phyloP scores from a whole-genome alignment of 2,113 vertebrate genomes.

The Carassius carassius region DNA sequence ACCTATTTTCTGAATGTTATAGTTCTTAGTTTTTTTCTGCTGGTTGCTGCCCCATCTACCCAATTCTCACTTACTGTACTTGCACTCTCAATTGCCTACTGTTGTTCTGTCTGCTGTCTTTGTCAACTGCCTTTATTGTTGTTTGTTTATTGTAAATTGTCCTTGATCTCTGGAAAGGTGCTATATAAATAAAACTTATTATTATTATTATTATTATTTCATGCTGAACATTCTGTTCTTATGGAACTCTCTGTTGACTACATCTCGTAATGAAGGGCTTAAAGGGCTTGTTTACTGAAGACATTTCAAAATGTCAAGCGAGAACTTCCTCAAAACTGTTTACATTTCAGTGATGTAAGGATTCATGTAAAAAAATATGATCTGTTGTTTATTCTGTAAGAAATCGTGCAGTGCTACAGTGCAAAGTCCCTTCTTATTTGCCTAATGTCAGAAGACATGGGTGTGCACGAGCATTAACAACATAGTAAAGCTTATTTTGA shows the following conservation, averaged over 20 bases:
- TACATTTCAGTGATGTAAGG: neutral
- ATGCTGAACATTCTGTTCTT: neutral
- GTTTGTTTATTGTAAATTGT: too few species aligned
- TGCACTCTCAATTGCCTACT: too few species aligned
- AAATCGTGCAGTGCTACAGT: neutral
- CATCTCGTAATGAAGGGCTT: neutral
- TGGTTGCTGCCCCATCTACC: too few species aligned
- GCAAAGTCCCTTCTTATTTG: conserved; percentile 26
- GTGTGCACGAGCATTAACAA: conserved; percentile 63
- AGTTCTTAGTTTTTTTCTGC: too few species aligned
- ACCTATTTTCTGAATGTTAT: too few species aligned
- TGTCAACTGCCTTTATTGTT: too few species aligned
- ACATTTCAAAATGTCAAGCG: neutral
- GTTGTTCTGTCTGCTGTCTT: too few species aligned
- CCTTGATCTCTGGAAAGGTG: too few species aligned
- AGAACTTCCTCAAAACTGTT: neutral
- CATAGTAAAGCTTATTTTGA: conserved; percentile 72
- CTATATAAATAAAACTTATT: too few species aligned
- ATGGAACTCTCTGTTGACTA: conserved; percentile 22
- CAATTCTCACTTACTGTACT: too few species aligned
- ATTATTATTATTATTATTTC: too few species aligned
- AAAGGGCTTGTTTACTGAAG: neutral
- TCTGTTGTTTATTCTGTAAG: conserved; percentile 13
- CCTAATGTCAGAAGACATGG: conserved; percentile 57
- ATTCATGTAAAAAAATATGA: conserved; percentile 16